These are phyloP conservation scores for Cyanocitta stelleri DNA, from an alignment of 2,113 vertebrate genomes.

Conservation along the genomic window DNA sequence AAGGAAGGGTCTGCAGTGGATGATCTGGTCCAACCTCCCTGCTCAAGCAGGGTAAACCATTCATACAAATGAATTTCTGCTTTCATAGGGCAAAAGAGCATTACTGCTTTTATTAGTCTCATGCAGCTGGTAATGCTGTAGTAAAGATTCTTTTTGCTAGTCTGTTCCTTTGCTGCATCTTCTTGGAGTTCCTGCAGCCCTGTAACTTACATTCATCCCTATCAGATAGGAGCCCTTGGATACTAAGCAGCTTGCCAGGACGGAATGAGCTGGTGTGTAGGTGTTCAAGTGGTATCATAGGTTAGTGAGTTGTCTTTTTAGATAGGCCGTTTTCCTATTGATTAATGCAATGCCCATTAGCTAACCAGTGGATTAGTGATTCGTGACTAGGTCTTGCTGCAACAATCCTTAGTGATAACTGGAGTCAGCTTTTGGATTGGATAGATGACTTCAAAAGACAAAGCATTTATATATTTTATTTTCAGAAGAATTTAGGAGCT, in stretches of 20 bases:
- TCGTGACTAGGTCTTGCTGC: neutral
- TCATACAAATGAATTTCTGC: neutral
- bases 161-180: neutral
- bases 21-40: neutral
- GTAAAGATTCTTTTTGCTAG: neutral
- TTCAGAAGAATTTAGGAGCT: neutral
- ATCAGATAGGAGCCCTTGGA: neutral
- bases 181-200: neutral
- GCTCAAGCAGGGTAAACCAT: neutral
- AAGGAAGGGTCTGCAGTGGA: neutral
- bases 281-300: neutral
- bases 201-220: fast-evolving
- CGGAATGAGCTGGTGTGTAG: neutral
- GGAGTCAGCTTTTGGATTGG: neutral
- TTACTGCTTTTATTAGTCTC: neutral
- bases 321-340: neutral
- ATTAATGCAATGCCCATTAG: neutral
- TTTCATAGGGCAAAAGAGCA: neutral
- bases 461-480: neutral
- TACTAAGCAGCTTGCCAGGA: neutral
- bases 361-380: neutral
- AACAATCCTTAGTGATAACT: neutral
- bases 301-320: neutral
- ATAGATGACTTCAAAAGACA: neutral
- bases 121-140: neutral